Conservation (phyloP, 2,888 invertebrate species). For the Cheilosia impressa region DNA sequence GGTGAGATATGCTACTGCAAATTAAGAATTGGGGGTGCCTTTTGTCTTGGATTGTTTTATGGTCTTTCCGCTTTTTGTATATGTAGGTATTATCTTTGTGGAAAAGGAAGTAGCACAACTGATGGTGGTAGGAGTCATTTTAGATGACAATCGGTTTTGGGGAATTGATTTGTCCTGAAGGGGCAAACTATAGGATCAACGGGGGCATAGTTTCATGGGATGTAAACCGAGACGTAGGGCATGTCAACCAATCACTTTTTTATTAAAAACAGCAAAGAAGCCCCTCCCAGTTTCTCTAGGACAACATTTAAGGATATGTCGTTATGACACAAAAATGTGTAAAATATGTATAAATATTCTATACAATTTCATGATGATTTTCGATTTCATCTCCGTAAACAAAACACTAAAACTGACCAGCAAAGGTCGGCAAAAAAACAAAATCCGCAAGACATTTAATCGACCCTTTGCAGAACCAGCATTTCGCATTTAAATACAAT, state of each 20-base stretch:
- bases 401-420: not conserved
- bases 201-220: no score
- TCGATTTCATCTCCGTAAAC: not conserved
- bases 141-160: not conserved
- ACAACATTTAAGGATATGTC: no score
- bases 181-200: no score
- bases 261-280: no score
- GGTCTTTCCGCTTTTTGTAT: not conserved
- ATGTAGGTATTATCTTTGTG: conserved; percentile 24
- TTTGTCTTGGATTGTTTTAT: conserved; percentile 44
- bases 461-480: conserved; percentile 19
- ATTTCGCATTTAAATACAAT: conserved; percentile 17
- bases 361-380: no score
- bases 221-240: no score
- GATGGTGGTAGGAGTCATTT: not conserved
- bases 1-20: conserved; percentile 53
- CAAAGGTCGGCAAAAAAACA: conserved; percentile 13
- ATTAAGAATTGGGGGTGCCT: conserved; percentile 23
- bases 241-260: no score
- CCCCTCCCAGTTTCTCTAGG: no score
- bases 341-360: no score
- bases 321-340: no score
- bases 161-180: conserved; percentile 2
- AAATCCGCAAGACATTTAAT: not conserved
- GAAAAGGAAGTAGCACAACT: conserved; percentile 7